Evolutionary conservation across 2,888 invertebrate species (phyloP).

Genomic region (Macaria notata): DNA sequence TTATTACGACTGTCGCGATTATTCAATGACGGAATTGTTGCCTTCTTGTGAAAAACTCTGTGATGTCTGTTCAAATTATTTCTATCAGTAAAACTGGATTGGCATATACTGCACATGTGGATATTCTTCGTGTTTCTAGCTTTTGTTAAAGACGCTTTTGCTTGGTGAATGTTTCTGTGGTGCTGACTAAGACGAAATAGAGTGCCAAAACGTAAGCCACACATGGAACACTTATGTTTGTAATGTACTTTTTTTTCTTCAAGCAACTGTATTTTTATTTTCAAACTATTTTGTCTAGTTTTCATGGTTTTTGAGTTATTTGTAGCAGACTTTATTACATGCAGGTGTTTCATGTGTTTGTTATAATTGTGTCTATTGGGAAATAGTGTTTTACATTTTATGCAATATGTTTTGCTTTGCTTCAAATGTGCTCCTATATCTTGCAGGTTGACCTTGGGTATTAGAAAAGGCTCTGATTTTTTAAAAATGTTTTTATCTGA

Average conservation of each 20-base stretch:
- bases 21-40: no score
- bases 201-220: constrained; percentile 34
- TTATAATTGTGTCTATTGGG: constrained; percentile 36
- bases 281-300: constrained; percentile 3
- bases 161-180: constrained; percentile 29
- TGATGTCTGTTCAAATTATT: background rate
- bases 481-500: no score
- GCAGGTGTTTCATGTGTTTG: constrained; percentile 35
- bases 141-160: background rate
- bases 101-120: no score
- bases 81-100: background rate
- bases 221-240: constrained; percentile 38
- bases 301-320: background rate
- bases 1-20: no score
- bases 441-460: constrained; percentile 43
- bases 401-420: constrained; percentile 54
- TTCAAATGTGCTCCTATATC: constrained; percentile 49
- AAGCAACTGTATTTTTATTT: background rate
- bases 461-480: constrained; percentile 8
- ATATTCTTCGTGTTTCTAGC: no score
- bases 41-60: background rate
- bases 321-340: background rate
- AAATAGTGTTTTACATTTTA: constrained; percentile 57
- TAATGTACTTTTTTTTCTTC: background rate
- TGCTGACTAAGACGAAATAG: constrained; percentile 40